These are phyloP conservation scores for Julus scandinavius DNA, from an alignment of 2,888 invertebrate genomes.

Conservation along the genomic window DNA sequence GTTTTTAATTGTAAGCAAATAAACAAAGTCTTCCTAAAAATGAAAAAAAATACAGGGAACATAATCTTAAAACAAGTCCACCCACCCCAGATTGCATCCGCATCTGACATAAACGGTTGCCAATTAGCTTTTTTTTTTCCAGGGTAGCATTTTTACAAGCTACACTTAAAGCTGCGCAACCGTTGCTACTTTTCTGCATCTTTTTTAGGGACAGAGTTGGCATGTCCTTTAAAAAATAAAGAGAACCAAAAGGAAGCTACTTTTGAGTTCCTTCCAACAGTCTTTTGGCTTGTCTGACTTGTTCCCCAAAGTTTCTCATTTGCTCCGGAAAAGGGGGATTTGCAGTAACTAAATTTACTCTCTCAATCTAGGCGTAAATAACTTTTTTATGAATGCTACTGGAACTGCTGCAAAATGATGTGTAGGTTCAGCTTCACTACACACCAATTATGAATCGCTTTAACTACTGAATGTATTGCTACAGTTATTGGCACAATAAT, in stretches of 20 bases:
- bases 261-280: background rate
- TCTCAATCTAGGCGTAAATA: background rate
- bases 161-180: too few relatives aligned
- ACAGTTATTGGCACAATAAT: background rate
- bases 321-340: background rate
- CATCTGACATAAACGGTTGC: background rate
- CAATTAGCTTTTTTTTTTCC: background rate
- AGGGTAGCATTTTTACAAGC: background rate
- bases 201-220: background rate
- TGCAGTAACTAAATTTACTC: slow-evolving; percentile 1
- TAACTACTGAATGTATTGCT: background rate
- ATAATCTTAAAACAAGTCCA: background rate
- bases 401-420: background rate
- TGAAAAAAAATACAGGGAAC: background rate
- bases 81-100: background rate
- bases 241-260: background rate
- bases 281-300: background rate
- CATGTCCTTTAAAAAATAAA: background rate
- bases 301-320: background rate
- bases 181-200: background rate
- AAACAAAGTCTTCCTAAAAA: too few relatives aligned
- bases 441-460: background rate
- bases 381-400: background rate
- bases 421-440: background rate
- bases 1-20: background rate